phyloP scores from a whole-genome alignment of 2,888 invertebrate species.

The Tenthredo scrophulariae region DNA sequence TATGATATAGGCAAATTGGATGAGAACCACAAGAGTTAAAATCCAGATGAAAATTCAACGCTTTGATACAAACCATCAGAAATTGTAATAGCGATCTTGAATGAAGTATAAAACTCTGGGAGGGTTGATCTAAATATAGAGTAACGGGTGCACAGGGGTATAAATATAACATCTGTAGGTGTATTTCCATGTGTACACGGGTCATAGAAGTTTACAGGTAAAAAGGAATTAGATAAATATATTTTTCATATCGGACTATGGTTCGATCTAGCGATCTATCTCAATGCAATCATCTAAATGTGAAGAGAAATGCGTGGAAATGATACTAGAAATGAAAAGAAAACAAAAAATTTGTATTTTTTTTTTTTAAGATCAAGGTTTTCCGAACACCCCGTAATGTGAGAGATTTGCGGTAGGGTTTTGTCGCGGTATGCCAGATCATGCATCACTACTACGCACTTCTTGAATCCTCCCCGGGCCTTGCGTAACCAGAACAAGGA shows the following conservation, averaged over 20 bases:
- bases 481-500: slow-evolving; percentile 37
- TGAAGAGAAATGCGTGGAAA: not conserved
- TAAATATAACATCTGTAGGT: not conserved
- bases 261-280: not conserved
- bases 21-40: not conserved
- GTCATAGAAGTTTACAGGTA: not conserved
- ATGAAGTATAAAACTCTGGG: not conserved
- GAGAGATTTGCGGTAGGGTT: slow-evolving; percentile 27
- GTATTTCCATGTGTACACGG: not conserved
- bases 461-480: slow-evolving; percentile 15
- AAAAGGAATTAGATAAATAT: not conserved
- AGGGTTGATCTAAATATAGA: slow-evolving; percentile 7
- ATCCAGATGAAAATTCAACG: not conserved
- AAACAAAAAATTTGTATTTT: not conserved
- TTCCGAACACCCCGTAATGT: not conserved
- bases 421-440: not conserved
- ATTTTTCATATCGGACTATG: not conserved
- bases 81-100: not conserved
- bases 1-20: not conserved
- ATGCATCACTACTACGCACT: slow-evolving; percentile 40
- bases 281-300: not conserved
- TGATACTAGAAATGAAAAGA: not conserved
- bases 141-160: not conserved
- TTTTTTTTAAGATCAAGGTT: not conserved
- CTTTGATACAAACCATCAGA: not conserved